Evolutionary conservation across 2,888 invertebrate genomes (phyloP), one percentile per base, ranked within the genome.

Genomic region (Lissonota sp.): DNA sequence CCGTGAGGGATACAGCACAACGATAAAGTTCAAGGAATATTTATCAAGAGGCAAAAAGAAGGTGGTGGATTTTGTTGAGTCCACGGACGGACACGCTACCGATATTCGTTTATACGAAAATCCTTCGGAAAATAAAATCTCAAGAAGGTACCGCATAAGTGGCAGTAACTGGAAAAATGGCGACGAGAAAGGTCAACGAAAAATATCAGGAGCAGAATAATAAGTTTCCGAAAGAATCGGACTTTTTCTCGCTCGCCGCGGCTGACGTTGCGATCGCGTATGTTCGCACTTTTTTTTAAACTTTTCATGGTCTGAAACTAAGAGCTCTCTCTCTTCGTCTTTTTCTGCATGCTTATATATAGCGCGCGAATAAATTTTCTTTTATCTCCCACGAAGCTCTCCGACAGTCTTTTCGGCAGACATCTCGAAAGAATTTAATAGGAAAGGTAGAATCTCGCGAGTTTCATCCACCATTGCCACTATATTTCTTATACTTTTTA

Each of bases 321-420:
- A 26, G 26, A 26, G 26, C 3, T 26, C 26, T 26, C 26, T 26
- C 26, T 26, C 26, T 16, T 14, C 10, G 26, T 16, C 53, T 6
- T 40, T 26, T 5, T 26, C 10, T 53, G 14, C 55, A 63, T 63
- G 72, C 55, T 55, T 46, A 72, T 72, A 72, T 72, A 40, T 44
- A 63, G 53, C 39, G 55, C 14, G 60, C 14, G 51, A 62, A 62
- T 12, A 16, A 72, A 44, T 63, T 42, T 72, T 44, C n/a, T 51
- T 37, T 42, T 57, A 57, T 37, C 5, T 57, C n/a, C 57, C n/a
- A 57, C 1, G 8, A 8, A 26, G 3, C 8, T 7, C 26, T 7
- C 37, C 16, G 42, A 40, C 16, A 6, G 51, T 4, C 51, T 16
- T 40, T 26, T 37, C 37, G 53, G n/a, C 44, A 55, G 14, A 7